Evolutionary conservation across 2,888 invertebrate species (phyloP).

Genomic region (Leptopilina syphax): DNA sequence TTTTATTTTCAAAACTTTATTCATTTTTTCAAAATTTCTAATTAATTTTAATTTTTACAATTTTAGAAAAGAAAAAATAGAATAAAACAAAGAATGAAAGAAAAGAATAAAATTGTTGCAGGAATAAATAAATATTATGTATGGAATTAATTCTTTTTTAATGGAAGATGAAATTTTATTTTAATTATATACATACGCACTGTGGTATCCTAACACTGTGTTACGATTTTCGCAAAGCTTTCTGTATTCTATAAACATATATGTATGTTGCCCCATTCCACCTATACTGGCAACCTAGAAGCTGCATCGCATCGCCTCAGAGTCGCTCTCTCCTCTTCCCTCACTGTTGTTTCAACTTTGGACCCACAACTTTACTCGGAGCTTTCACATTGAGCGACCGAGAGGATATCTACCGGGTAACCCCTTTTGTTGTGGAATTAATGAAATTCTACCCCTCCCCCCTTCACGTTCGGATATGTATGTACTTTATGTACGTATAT

Average conservation of each 20-base stretch:
- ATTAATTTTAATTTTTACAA: too few relatives aligned
- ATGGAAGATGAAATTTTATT: background rate
- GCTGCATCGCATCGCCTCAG: background rate
- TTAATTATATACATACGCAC: background rate
- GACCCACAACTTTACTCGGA: conserved; percentile 40
- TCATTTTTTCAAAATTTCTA: background rate
- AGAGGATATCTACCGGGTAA: conserved; percentile 30
- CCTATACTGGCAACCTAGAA: background rate
- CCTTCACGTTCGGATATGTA: too few relatives aligned
- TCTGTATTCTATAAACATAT: background rate
- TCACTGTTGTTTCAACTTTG: conserved; percentile 29
- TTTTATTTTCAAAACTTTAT: background rate
- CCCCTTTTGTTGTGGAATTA: conserved; percentile 13
- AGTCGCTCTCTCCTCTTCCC: conserved; percentile 13
- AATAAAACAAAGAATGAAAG: background rate
- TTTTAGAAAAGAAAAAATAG: background rate
- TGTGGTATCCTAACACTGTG: background rate
- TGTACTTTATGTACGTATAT: background rate
- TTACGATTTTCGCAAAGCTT: background rate
- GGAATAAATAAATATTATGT: too few relatives aligned
- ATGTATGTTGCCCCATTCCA: conserved; percentile 19
- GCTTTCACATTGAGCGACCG: conserved; percentile 31
- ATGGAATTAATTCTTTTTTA: background rate
- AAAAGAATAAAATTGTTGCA: too few relatives aligned
- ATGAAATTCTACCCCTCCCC: conserved; percentile 16